These are phyloP conservation scores for Spilosoma lubricipeda DNA, from an alignment of 2,888 invertebrate genomes.

Conservation along the genomic window DNA sequence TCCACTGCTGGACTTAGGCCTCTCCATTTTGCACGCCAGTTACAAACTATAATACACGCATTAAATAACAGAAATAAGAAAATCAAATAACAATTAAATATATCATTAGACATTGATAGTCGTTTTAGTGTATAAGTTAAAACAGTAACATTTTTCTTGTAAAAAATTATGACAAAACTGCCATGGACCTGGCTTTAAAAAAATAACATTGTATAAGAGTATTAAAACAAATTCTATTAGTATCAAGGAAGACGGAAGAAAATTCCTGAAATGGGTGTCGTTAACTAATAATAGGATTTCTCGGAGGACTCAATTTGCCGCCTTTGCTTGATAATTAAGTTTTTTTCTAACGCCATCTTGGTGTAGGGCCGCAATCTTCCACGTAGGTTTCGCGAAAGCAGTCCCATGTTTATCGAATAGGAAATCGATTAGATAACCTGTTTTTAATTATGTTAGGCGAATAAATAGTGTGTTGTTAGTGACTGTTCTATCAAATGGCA, in stretches of 20 bases:
- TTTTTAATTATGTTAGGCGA: constrained; percentile 18
- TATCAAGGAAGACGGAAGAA: constrained; percentile 38
- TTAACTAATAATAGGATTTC: constrained; percentile 36
- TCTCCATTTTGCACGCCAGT: no score
- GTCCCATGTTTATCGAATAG: constrained; percentile 26
- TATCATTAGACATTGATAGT: no score
- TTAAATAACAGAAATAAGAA: no score
- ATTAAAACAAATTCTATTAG: constrained; percentile 22
- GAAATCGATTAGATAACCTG: constrained; percentile 33
- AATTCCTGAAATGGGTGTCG: constrained; percentile 29
- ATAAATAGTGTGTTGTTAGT: constrained; percentile 7
- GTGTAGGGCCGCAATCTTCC: constrained; percentile 33
- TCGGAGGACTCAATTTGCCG: constrained; percentile 34
- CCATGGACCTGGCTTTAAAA: not conserved
- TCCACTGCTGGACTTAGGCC: no score
- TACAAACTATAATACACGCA: no score
- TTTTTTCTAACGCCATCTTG: constrained; percentile 29
- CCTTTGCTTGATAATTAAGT: constrained; percentile 35
- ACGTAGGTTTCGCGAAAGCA: constrained; percentile 52
- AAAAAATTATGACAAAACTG: no score
- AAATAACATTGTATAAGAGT: not conserved
- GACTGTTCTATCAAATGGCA: not conserved
- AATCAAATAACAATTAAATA: no score
- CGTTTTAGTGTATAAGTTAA: no score
- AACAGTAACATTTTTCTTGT: no score